Base-by-base conservation (phyloP, 2,797 vertebrate genomes). In the Limnodromus scolopaceus region DNA sequence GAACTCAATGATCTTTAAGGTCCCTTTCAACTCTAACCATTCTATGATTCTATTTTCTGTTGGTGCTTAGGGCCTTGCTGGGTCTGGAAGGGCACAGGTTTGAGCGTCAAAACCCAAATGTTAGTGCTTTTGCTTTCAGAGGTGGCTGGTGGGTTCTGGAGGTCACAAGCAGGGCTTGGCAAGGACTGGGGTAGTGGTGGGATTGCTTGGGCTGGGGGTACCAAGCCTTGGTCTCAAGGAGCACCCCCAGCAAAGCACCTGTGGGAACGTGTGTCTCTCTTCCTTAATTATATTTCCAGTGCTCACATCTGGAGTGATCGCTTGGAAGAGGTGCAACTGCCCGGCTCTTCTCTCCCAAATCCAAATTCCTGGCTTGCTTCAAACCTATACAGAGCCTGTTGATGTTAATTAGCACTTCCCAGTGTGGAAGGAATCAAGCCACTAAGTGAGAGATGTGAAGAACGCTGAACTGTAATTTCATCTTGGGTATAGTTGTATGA, bases 241-340 rank as follows among this genome's bases (percentile, higher is more conserved):
- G 9, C 15, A 12, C 1, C 13, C 34, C 36, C 0, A 1, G 23
- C 9, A 10, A 63, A 28, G 27, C 19, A 24, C 13, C 24, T 10
- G 22, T 5, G 32, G 69, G n/a, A 30, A 25, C 5, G 27, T 17
- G 0, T 4, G 4, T 32, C 36, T 45, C 14, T 20, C 13, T 23
- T 61, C 16, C 11, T 7, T 2, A 14, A 14, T 34, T 8, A 13
- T 1, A 0, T 4, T 61, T 20, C 24, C 4, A 58, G 27, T 3
- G 30, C 36, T 54, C 10, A 0, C 3, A 1, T 5, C 22, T 54
- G 32, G 18, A 11, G 2, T 4, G 13, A 13, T n/a, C 24, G 5
- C 36, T 6, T 20, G 25, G 12, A 22, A n/a, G 57, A 18, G 30
- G 20, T 16, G 17, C 28, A 10, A 0, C 38, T 41, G 49, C 57